Conservation (phyloP, 2,113 vertebrate genomes). For the Gasterosteus aculeatus region DNA sequence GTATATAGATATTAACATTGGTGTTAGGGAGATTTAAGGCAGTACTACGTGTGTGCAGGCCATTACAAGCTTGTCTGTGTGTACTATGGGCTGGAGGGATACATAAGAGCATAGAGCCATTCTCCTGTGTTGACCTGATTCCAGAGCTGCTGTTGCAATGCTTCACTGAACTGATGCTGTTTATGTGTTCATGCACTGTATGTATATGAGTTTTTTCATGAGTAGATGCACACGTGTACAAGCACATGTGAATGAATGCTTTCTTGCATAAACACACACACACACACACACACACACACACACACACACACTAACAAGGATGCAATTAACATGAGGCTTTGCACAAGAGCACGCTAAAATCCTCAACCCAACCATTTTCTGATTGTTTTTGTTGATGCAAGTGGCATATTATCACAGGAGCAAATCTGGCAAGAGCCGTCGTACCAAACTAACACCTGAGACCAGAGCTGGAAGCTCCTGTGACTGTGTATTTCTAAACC, state of each 20-base stretch:
- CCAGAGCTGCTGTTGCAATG: constrained; percentile 57
- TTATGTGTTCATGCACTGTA: constrained; percentile 25
- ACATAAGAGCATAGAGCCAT: constrained; percentile 54
- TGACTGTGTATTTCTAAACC: constrained; percentile 13
- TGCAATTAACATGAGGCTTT: constrained; percentile 44
- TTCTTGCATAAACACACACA: constrained; percentile 13
- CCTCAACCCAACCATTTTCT: constrained; percentile 21
- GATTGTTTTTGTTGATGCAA: constrained; percentile 16
- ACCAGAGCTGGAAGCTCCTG: constrained; percentile 1
- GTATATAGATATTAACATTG: background rate
- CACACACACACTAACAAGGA: constrained; percentile 10
- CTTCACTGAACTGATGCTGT: constrained; percentile 57
- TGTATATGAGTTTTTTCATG: constrained; percentile 33
- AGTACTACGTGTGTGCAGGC: constrained; percentile 34
- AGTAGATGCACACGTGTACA: constrained; percentile 28
- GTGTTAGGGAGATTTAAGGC: constrained; percentile 16
- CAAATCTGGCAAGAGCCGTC: constrained; percentile 16
- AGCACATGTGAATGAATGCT: constrained; percentile 24
- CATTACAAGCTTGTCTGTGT: constrained; percentile 46
- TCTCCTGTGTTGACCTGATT: constrained; percentile 70
- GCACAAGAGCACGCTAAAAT: background rate
- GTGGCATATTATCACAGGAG: constrained; percentile 20
- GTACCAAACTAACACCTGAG: constrained; percentile 47
- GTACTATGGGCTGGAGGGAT: constrained; percentile 53
- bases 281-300: too few species aligned